Evolutionary conservation across 1,140 invertebrate genomes (phyloP), one percentile per base, ranked within the genome.

Genomic region (Achatina immaculata): DNA sequence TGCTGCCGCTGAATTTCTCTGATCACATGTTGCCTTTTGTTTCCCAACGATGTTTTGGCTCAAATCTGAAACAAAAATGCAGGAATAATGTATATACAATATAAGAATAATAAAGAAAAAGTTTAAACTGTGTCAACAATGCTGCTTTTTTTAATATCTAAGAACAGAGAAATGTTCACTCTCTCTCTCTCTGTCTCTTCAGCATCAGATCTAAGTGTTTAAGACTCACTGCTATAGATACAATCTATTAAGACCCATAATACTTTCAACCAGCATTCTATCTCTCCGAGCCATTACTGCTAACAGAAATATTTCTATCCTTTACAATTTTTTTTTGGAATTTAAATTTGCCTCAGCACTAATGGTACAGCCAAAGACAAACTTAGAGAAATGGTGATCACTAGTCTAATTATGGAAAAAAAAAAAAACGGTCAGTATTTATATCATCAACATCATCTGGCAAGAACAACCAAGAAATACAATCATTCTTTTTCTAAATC

Each of bases 11-110:
- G 68, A 69, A 19, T 42, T 42, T 4, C 36, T 36, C 28, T 38
- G 36, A 74, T 43, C 40, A 82, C 81, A 82, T 82, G 62, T 82
- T 82, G 40, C 81, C 72, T 69, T 82, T 82, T 16, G 81, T 82
- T 58, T 82, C 81, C 81, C 81, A 82, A 19, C 81, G 69, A 21
- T 82, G 71, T 58, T 82, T 82, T 45, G 81, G 66, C 34, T 82
- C 81, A 82, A 82, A 82, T 45, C 81, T 82, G 81, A 0, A 73
- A 74, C 42, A 51, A 72, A 58, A 45, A 38, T 31, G 34, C n/a
- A 71, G 58, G 40, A 31, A 36, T 42, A 38, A 69, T 42, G 11
- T 36, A 14, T 36, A n/a, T 16, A 11, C 14, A n/a, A 16, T 34
- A 16, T 16, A 14, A 11, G 31, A 21, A 14, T 68, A 34, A 68